phyloP scores from a whole-genome alignment of 2,888 invertebrate genomes.

The Hipparchia semele region DNA sequence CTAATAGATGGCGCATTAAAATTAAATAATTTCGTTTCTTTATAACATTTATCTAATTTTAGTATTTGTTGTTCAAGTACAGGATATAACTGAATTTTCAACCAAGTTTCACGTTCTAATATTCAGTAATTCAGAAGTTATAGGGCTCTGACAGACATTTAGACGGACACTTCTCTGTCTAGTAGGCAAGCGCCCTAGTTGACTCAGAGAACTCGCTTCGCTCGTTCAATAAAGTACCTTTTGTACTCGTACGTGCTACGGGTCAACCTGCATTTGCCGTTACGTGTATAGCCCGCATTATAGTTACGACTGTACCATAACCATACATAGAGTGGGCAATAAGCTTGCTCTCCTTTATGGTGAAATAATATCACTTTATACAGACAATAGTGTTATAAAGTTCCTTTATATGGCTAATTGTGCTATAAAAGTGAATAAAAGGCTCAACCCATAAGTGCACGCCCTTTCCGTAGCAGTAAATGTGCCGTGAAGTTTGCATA shows the following conservation, averaged over 20 bases:
- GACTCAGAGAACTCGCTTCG: too few species aligned
- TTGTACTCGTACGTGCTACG: neutral
- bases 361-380: slow-evolving; percentile 2
- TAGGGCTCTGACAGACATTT: too few species aligned
- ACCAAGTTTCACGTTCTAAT: too few species aligned
- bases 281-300: slow-evolving; percentile 10
- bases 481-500: slow-evolving; percentile 16
- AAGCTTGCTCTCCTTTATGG: neutral
- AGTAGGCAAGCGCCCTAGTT: too few species aligned
- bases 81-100: too few species aligned
- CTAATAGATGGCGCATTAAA: too few species aligned
- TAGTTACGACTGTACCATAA: slow-evolving; percentile 4
- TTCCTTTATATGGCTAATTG: slow-evolving; percentile 11
- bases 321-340: slow-evolving; percentile 2
- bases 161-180: too few species aligned
- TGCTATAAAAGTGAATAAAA: slow-evolving; percentile 11
- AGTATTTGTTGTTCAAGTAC: too few species aligned
- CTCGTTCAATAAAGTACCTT: too few species aligned
- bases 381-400: slow-evolving; percentile 9
- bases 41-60: too few species aligned
- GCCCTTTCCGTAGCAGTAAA: slow-evolving; percentile 20
- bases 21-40: too few species aligned
- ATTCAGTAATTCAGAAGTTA: too few species aligned
- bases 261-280: neutral
- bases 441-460: slow-evolving; percentile 6